Evolutionary conservation across 2,797 vertebrate species (phyloP).

Genomic region (Sebastes itinus): DNA sequence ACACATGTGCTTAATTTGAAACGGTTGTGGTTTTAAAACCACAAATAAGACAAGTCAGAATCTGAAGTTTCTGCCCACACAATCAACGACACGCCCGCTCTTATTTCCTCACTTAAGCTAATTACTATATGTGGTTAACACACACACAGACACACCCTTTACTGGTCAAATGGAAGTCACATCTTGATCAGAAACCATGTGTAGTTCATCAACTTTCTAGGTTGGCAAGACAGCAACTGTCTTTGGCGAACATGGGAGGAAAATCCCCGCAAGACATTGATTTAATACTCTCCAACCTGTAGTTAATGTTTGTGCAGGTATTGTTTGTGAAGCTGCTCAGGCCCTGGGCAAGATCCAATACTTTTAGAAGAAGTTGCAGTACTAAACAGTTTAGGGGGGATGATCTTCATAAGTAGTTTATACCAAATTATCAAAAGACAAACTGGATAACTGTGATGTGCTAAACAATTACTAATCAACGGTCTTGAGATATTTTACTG

Average conservation of each 20-base stretch:
- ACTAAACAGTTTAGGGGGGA: neutral
- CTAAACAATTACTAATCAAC: neutral
- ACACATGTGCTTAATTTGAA: constrained; percentile 16
- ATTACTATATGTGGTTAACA: neutral
- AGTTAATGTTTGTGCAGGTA: neutral
- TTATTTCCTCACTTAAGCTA: neutral
- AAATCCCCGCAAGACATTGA: neutral
- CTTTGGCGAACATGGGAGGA: neutral
- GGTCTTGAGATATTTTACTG: neutral
- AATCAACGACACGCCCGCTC: neutral
- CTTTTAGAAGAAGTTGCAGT: neutral
- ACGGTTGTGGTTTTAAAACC: constrained; percentile 15
- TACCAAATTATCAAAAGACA: neutral
- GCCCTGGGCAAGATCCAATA: neutral
- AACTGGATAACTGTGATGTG: neutral
- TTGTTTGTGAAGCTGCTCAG: neutral
- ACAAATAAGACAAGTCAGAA: neutral
- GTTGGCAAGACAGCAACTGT: neutral
- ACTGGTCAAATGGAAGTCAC: neutral
- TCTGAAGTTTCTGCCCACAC: neutral
- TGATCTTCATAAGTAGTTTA: neutral
- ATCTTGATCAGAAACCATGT: neutral
- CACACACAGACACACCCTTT: neutral
- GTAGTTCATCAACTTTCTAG: neutral
- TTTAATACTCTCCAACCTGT: neutral